Base-by-base conservation (phyloP, 2,113 vertebrate genomes). In the Entelurus aequoreus region DNA sequence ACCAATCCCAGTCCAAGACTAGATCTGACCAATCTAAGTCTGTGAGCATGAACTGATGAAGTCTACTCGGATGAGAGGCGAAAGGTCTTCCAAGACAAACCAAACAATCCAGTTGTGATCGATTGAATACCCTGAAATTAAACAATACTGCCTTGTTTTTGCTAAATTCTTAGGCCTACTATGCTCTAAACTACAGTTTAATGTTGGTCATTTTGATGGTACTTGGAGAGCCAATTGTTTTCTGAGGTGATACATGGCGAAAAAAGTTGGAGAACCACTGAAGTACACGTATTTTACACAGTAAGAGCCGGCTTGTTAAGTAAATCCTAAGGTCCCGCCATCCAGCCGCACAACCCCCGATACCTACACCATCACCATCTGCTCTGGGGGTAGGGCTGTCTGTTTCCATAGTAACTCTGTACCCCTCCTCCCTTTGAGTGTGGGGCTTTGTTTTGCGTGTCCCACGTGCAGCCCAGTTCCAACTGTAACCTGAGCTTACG, bases 331-430 rank as follows among this genome's bases (percentile, higher is more conserved):
- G 28, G 44, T 69, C 71, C 77, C 65, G 16, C 78, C 81, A 74
- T 76, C 72, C 10, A 62, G 62, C 19, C 76, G 63, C 84, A 65
- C 84, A 80, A 36, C 77, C 82, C 80, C 80, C 77, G 67, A 76
- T 66, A 78, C 66, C 78, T 74, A 58, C 74, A 75, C 78, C 66
- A 62, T 78, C 68, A 77, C 85, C 85, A 87, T 87, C 85, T 87
- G 85, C 62, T 80, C 48, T 5, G 73, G 78, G 82, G 85, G 85
- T 79, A 75, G 75, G 80, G 78, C 82, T 65, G 80, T 81, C 85
- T 74, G 85, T 87, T 86, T 86, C 83, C 75, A 87, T 77, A 69
- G 80, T 14, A 72, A 87, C 75, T 1, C 37, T 2, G 63, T 71
- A 74, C 81, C 83, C 83, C 78, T 80, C 82, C 85, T 84, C 75